A percentile compares a stretch with the other conserved stretches of the same genome.
These are phyloP conservation scores for Rhinopithecus roxellana DNA, from an alignment of 2,113 vertebrate species.

Conservation along the genomic window DNA sequence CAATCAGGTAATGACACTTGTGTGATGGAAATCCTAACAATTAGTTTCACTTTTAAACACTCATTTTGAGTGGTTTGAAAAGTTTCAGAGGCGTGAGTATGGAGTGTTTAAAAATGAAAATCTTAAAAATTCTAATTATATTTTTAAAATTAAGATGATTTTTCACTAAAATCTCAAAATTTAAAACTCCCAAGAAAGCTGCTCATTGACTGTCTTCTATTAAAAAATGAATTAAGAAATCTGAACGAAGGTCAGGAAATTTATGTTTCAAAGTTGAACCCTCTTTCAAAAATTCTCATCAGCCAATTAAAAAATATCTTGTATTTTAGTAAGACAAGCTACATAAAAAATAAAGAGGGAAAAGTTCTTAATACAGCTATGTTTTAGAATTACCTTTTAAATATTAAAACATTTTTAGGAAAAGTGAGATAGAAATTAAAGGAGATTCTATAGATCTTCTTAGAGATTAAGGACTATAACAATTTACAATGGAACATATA, in stretches of 20 bases:
- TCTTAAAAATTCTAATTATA: background rate
- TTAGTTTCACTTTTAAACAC: too few species aligned
- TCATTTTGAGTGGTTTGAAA: too few species aligned
- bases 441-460: background rate
- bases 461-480: background rate
- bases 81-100: too few species aligned
- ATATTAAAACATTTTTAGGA: background rate
- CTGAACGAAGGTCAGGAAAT: background rate
- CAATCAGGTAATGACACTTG: too few species aligned
- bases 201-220: background rate
- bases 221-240: background rate
- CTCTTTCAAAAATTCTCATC: background rate
- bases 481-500: background rate
- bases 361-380: background rate
- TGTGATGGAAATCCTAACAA: too few species aligned
- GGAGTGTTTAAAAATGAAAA: background rate
- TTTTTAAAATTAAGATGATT: background rate
- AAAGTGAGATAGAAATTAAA: background rate
- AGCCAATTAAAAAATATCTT: background rate
- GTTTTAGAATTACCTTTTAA: background rate
- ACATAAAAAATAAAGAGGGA: background rate
- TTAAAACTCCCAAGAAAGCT: background rate
- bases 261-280: constrained; percentile 9
- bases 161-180: background rate
- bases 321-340: background rate